Percentiles rank a stretch among this genome's conserved stretches.
phyloP scores from a whole-genome alignment of 1,140 invertebrate species.

The Charaxes varanes region DNA sequence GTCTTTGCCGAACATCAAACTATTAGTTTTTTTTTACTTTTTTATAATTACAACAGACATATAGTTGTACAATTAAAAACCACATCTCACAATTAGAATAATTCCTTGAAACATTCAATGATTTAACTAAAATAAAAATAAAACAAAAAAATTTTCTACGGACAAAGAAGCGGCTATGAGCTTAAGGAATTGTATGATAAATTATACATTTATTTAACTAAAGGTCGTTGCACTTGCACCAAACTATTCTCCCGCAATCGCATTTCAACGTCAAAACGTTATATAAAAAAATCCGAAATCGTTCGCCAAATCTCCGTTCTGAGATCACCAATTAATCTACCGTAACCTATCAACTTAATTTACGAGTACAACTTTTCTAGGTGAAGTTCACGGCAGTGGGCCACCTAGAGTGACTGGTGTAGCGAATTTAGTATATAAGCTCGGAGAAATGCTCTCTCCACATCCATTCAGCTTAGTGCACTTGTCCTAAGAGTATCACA shows the following conservation, averaged over 20 bases:
- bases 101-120: too few species aligned
- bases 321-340: slow-evolving; percentile 44
- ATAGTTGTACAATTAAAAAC: too few species aligned
- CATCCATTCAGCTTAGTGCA: slow-evolving; percentile 49
- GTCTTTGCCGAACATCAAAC: too few species aligned
- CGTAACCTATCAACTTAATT: slow-evolving; percentile 50
- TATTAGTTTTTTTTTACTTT: too few species aligned
- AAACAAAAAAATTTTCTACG: too few species aligned
- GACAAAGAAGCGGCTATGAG: too few species aligned
- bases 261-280: slow-evolving; percentile 15
- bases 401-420: slow-evolving; percentile 39
- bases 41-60: too few species aligned
- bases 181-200: slow-evolving; percentile 9
- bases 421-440: slow-evolving; percentile 50
- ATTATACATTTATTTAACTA: background rate
- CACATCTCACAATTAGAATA: too few species aligned
- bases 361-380: slow-evolving; percentile 47
- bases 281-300: slow-evolving; percentile 23
- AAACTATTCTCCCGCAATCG: slow-evolving; percentile 15
- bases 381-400: slow-evolving; percentile 52
- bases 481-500: slow-evolving; percentile 24
- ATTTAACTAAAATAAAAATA: too few species aligned
- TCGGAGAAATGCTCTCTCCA: slow-evolving; percentile 67
- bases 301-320: slow-evolving; percentile 31
- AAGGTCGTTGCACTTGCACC: slow-evolving; percentile 29